Percentiles rank a stretch among this genome's conserved stretches.
phyloP scores from a whole-genome alignment of 2,888 invertebrate genomes.

The Parascotia fuliginaria region DNA sequence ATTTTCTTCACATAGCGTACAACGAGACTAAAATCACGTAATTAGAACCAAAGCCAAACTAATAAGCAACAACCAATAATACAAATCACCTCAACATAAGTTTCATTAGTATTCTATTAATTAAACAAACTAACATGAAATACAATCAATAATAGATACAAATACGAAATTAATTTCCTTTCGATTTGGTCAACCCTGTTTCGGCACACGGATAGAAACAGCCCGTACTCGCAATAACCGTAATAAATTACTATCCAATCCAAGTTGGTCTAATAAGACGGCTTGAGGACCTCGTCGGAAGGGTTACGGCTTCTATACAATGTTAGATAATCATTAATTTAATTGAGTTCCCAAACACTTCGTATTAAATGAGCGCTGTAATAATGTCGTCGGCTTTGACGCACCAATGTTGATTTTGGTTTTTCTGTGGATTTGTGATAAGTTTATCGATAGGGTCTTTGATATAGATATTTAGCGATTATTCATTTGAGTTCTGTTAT shows the following conservation, averaged over 20 bases:
- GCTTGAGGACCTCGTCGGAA: slow-evolving; percentile 54
- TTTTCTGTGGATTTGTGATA: background rate
- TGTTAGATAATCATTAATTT: slow-evolving; percentile 65
- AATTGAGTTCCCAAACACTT: slow-evolving; percentile 62
- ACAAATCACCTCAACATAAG: background rate
- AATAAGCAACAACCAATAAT: background rate
- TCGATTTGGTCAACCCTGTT: slow-evolving; percentile 56
- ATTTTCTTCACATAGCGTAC: no score
- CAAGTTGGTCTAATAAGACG: slow-evolving; percentile 72
- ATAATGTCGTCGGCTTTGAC: slow-evolving; percentile 13
- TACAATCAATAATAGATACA: slow-evolving; percentile 46
- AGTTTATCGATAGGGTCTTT: no score
- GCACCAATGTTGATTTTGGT: slow-evolving; percentile 2
- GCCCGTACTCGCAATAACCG: slow-evolving; percentile 66
- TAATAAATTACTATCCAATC: slow-evolving; percentile 77
- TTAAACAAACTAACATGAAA: slow-evolving; percentile 26
- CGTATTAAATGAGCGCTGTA: slow-evolving; percentile 15
- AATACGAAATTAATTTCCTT: slow-evolving; percentile 62
- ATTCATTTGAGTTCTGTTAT: no score
- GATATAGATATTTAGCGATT: no score
- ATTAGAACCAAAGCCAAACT: background rate
- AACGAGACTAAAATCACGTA: no score
- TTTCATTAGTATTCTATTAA: slow-evolving; percentile 18
- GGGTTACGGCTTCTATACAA: slow-evolving; percentile 43
- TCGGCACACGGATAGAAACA: slow-evolving; percentile 34